Evolutionary conservation across 2,888 invertebrate species (phyloP), one percentile per base, ranked within the genome.

Genomic region (Tromatobia lineatoria): DNA sequence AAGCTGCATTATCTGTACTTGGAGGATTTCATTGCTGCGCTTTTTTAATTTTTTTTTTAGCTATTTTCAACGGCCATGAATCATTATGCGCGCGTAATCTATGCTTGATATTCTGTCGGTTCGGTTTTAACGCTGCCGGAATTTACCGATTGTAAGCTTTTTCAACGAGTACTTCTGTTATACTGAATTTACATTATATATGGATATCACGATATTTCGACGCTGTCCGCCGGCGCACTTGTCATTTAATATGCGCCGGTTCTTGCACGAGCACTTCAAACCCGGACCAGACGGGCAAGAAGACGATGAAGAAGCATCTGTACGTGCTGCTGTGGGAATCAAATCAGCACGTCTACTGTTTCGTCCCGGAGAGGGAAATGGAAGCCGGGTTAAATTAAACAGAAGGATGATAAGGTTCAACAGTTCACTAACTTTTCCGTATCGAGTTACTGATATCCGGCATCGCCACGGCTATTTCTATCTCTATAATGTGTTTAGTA

Each of bases 311-410:
- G 50, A 64, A 50, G 50, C 47, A 18, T 25, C 2, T 66, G 66
- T 66, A 73, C 79, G 80, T 67, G 73, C 67, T 34, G 59, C 67
- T 67, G 45, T 6, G 47, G 34, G 38, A 59, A 67, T 74, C 59
- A 57, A 74, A 67, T 80, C 73, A 74, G 66, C 74, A 25, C 15
- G 20, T 54, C 54, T 80, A 84, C 79, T 84, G 80, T 83, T 83
- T 76, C 82, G 50, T 71, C 34, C 47, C 34, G 18, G 34, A 59
- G 47, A 11, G 34, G 34, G 50, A 91, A 91, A 91, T 90, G 47
- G 13, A 89, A 91, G 91, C 88, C 88, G 88, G 88, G 91, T 91
- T 91, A 91, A 91, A 92, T 92, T 92, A 91, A 91, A 90, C 91
- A 90, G 89, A 89, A 88, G 90, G 88, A 85, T 87, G 91, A 91